Evolutionary conservation across 2,888 invertebrate genomes (phyloP), one percentile per base, ranked within the genome.

Genomic region (Thymelicus acteon): DNA sequence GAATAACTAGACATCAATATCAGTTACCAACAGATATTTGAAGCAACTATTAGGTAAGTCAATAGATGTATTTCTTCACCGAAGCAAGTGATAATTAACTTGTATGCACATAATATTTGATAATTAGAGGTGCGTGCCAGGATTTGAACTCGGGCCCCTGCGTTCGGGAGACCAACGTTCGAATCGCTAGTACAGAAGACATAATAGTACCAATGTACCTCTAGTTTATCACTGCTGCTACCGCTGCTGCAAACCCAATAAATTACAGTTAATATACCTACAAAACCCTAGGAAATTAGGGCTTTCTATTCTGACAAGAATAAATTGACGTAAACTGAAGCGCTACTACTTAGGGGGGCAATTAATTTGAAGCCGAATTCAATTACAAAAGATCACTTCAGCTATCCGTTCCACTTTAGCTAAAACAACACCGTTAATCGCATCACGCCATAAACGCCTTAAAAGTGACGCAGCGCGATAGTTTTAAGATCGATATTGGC

Each of bases 301-400:
- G 57, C 57, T 54, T 52, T 69, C 47, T 47, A 64, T 60, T 48
- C 64, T 64, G 72, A 73, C 72, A 72, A 63, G 57, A 70, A 72
- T 76, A 75, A 77, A 75, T 76, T 75, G 74, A 75, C 67, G 71
- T 72, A 73, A 76, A 64, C 72, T 64, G 68, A 68, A 60, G 69
- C 73, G 75, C 73, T 49, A 74, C 75, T 77, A 79, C 77, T 79
- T 77, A 78, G 75, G 75, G 69, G 72, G 65, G 72, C 76, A 75
- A 79, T 80, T 78, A 79, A 79, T 78, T 78, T 77, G 70, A 74
- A 74, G 74, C 71, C 75, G 73, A 75, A 79, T 80, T 78, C 77
- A 77, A 79, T 80, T 80, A 80, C 77, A 74, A 76, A 77, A 77
- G 77, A 79, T 77, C 78, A 76, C 77, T 77, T 69, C 70, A 68